Percentiles rank a stretch among this genome's conserved stretches.
Conservation (phyloP, 2,888 invertebrate species). For the Litoditis marina region DNA sequence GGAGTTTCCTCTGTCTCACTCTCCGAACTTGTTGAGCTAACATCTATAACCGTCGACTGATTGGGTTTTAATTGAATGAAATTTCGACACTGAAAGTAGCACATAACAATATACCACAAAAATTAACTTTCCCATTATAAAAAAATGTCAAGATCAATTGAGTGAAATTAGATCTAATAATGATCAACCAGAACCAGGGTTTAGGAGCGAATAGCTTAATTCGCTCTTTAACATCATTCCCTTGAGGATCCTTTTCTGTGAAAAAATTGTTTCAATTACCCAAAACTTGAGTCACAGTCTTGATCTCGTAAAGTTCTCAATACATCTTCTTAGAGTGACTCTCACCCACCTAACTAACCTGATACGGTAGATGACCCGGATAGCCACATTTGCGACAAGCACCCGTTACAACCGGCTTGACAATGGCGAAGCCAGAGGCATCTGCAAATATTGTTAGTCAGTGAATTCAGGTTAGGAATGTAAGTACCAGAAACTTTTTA, state of each 20-base stretch:
- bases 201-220: too few relatives aligned
- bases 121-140: not conserved
- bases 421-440: slow-evolving; percentile 33
- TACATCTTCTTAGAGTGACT: not conserved
- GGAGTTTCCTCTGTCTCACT: slow-evolving; percentile 61
- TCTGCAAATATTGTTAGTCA: too few relatives aligned
- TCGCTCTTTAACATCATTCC: too few relatives aligned
- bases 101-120: too few relatives aligned
- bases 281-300: too few relatives aligned
- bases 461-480: not conserved
- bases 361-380: slow-evolving; percentile 65
- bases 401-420: slow-evolving; percentile 43
- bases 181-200: too few relatives aligned
- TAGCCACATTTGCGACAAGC: slow-evolving; percentile 58
- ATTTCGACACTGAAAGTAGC: slow-evolving; percentile 64
- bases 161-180: too few relatives aligned
- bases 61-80: slow-evolving; percentile 63
- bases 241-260: too few relatives aligned
- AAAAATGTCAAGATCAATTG: not conserved
- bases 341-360: slow-evolving; percentile 49
- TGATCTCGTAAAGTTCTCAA: too few relatives aligned
- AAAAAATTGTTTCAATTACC: too few relatives aligned
- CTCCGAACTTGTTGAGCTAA: slow-evolving; percentile 66
- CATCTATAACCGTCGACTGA: slow-evolving; percentile 61
- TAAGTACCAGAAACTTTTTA: not conserved